phyloP scores from a whole-genome alignment of 2,888 invertebrate genomes.

The Andrena bicolor region DNA sequence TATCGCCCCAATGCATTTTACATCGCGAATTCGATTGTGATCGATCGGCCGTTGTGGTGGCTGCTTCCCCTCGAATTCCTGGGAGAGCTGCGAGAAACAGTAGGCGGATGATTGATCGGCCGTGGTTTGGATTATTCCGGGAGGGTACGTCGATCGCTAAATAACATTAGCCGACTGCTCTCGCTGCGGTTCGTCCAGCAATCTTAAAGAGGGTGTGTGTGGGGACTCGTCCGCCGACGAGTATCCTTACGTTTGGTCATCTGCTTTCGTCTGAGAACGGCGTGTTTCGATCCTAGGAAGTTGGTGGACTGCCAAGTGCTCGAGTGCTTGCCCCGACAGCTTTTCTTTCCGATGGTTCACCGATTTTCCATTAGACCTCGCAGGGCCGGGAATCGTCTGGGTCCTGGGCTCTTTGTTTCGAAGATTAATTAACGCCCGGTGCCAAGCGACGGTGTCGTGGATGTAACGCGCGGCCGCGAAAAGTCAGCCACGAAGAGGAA shows the following conservation, averaged over 20 bases:
- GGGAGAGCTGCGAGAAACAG: conserved; percentile 23
- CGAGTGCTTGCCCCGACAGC: not conserved
- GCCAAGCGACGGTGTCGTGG: conserved; percentile 31
- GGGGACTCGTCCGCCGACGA: too few relatives aligned
- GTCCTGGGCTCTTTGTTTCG: conserved; percentile 33
- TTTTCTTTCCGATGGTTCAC: conserved; percentile 19
- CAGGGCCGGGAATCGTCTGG: conserved; percentile 17
- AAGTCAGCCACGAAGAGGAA: conserved; percentile 19
- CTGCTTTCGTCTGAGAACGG: not conserved
- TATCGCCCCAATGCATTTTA: conserved; percentile 65
- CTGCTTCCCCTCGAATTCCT: conserved; percentile 31
- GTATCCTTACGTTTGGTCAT: too few relatives aligned
- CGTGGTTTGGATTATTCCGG: conserved; percentile 49
- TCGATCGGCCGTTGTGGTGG: conserved; percentile 49
- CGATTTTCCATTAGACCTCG: conserved; percentile 46
- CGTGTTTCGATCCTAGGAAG: not conserved
- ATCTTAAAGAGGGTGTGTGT: not conserved
- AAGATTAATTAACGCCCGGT: conserved; percentile 54
- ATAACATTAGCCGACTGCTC: conserved; percentile 44
- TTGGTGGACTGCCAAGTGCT: conserved; percentile 22
- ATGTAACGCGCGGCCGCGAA: conserved; percentile 28
- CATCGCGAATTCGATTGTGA: conserved; percentile 60
- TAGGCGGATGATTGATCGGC: conserved; percentile 54
- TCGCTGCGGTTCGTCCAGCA: not conserved
- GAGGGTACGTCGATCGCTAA: conserved; percentile 46